Conservation (phyloP, 2,888 invertebrate species). For the Theretra japonica region DNA sequence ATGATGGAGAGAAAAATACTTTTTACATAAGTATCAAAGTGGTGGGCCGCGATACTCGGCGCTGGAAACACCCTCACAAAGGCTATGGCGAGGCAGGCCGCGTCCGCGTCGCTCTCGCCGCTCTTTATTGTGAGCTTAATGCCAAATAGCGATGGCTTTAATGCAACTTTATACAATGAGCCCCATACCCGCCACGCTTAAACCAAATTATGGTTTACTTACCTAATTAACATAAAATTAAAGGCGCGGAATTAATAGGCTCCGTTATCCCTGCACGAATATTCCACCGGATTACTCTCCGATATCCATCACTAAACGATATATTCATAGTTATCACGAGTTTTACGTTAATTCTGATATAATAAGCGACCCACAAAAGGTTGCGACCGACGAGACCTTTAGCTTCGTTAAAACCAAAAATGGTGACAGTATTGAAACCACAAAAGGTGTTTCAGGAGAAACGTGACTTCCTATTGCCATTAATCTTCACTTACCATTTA, state of each 20-base stretch:
- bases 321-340: conserved; percentile 40
- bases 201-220: conserved; percentile 61
- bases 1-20: conserved; percentile 70
- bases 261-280: background rate
- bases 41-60: conserved; percentile 56
- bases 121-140: conserved; percentile 69
- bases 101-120: conserved; percentile 51
- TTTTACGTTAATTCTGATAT: conserved; percentile 60
- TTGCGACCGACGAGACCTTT: conserved; percentile 61
- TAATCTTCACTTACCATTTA: conserved; percentile 60
- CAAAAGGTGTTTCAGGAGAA: conserved; percentile 64
- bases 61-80: conserved; percentile 64
- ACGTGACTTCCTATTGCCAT: conserved; percentile 72
- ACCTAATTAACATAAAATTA: conserved; percentile 64
- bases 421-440: conserved; percentile 64
- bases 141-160: conserved; percentile 66
- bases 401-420: conserved; percentile 70
- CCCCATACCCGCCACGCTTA: conserved; percentile 54
- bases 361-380: conserved; percentile 62
- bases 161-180: conserved; percentile 61
- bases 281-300: background rate
- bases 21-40: conserved; percentile 69
- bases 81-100: conserved; percentile 45
- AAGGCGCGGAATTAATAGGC: conserved; percentile 32
- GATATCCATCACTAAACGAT: background rate